Percentiles rank a stretch among this genome's conserved stretches.
Evolutionary conservation across 2,113 vertebrate genomes (phyloP).

Genomic region (Phrynosoma blainvillii): DNA sequence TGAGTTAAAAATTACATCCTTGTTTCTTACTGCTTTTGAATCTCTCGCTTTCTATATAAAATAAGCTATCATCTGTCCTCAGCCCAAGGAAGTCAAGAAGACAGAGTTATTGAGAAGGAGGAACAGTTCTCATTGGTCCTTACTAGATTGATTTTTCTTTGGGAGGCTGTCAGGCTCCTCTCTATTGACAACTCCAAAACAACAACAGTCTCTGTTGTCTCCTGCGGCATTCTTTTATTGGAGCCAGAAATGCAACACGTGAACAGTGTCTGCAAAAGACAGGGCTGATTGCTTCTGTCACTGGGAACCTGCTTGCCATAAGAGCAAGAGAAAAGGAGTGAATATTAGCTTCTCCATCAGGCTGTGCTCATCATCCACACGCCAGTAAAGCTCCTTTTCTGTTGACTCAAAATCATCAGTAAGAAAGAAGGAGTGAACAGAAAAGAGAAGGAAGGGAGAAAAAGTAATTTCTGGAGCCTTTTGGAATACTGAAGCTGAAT

Average conservation of each 20-base stretch:
- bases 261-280: slow-evolving; percentile 22
- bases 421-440: slow-evolving; percentile 16
- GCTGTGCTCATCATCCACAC: background rate
- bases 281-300: background rate
- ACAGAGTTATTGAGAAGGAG: background rate
- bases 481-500: slow-evolving; percentile 44
- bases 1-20: too few relatives aligned
- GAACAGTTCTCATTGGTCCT: slow-evolving; percentile 36
- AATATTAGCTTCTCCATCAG: background rate
- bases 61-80: background rate
- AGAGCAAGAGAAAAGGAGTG: background rate
- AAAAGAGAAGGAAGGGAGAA: slow-evolving; percentile 40
- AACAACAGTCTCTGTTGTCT: background rate
- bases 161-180: slow-evolving; percentile 22
- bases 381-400: background rate
- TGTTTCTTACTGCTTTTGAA: background rate
- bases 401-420: slow-evolving; percentile 44
- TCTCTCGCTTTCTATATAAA: background rate
- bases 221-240: slow-evolving; percentile 12
- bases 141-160: background rate
- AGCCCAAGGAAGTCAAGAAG: slow-evolving; percentile 31
- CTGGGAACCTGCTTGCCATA: background rate
- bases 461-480: slow-evolving; percentile 51
- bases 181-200: slow-evolving; percentile 26
- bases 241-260: background rate